Percentiles rank a stretch among this genome's conserved stretches.
Evolutionary conservation across 37 sponge, comb jelly and placozoan species (phyloP).

Genomic region (Ianthella basta): DNA sequence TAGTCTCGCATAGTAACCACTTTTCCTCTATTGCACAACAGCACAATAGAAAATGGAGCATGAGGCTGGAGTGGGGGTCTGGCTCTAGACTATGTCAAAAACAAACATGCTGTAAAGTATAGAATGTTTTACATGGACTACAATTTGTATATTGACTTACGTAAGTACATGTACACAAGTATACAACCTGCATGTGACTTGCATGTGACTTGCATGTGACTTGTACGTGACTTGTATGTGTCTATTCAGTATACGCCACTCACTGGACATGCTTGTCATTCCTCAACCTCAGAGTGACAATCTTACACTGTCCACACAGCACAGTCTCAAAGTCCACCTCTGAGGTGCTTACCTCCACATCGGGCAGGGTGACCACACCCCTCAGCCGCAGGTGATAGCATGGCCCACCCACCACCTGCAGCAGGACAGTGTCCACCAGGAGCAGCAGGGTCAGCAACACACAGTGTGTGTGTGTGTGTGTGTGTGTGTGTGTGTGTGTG

Average conservation of each 20-base stretch:
- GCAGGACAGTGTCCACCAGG: background rate
- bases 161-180: slow-evolving; percentile 5
- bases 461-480: too few relatives aligned
- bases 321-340: slow-evolving; percentile 90
- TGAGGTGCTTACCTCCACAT: slow-evolving; percentile 67
- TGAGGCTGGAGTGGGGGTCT: too few relatives aligned
- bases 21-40: too few relatives aligned
- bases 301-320: slow-evolving; percentile 88
- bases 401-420: slow-evolving; percentile 86
- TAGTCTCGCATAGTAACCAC: too few relatives aligned
- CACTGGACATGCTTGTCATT: slow-evolving; percentile 85
- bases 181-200: background rate
- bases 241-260: background rate
- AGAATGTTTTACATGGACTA: too few relatives aligned
- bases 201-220: background rate
- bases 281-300: slow-evolving; percentile 84
- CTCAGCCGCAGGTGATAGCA: slow-evolving; percentile 65
- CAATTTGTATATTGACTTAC: background rate
- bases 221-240: background rate
- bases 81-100: too few relatives aligned
- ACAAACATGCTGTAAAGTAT: too few relatives aligned
- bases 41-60: too few relatives aligned
- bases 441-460: background rate
- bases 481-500: too few relatives aligned
- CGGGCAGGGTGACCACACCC: slow-evolving; percentile 84